Percentiles rank a stretch among this genome's conserved stretches.
These are phyloP conservation scores for Dysdera silvatica DNA, from an alignment of 1,140 invertebrate genomes.

Conservation along the genomic window DNA sequence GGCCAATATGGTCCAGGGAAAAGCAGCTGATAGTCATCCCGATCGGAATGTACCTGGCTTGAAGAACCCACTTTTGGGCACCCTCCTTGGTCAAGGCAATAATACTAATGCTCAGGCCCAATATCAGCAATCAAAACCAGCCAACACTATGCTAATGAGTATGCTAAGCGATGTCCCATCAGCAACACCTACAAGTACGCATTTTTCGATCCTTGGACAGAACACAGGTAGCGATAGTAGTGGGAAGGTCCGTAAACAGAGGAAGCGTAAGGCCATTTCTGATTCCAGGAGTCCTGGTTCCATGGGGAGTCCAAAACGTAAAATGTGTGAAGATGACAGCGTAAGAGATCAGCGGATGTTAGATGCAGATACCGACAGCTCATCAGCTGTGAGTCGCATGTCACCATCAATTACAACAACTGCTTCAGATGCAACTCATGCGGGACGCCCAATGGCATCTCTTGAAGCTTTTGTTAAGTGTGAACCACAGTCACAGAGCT, in stretches of 20 bases:
- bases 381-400: constrained; percentile 8
- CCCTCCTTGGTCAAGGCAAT: background rate
- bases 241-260: constrained; percentile 29
- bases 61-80: background rate
- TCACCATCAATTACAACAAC: constrained; percentile 11
- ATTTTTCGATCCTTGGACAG: constrained; percentile 16
- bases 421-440: background rate
- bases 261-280: constrained; percentile 32
- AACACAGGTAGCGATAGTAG: background rate
- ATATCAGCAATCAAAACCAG: constrained; percentile 26
- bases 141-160: constrained; percentile 43
- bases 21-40: background rate
- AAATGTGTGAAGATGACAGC: constrained; percentile 39
- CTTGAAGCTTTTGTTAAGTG: constrained; percentile 18
- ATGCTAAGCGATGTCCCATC: constrained; percentile 44
- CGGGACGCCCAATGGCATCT: background rate
- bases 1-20: background rate
- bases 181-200: constrained; percentile 29
- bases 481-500: constrained; percentile 1
- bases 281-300: constrained; percentile 30
- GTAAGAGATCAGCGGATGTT: constrained; percentile 26
- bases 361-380: constrained; percentile 31
- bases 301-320: constrained; percentile 44
- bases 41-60: background rate
- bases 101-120: constrained; percentile 2